Conservation (phyloP, 2,797 vertebrate genomes). For the Hemitrygon akajei region DNA sequence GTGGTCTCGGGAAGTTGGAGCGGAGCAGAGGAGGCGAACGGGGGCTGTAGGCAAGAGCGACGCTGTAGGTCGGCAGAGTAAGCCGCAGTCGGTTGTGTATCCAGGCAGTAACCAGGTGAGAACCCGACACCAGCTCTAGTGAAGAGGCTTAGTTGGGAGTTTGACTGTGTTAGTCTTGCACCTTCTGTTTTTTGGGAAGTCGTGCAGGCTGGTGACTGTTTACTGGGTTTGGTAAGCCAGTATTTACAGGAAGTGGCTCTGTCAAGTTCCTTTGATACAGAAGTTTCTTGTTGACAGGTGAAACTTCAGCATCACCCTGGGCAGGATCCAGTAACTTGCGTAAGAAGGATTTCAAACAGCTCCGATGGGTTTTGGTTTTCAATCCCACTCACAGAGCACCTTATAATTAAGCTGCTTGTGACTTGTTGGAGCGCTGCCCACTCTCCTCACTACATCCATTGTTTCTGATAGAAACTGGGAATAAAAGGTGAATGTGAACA, state of each 20-base stretch:
- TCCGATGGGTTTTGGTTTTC: too few species aligned
- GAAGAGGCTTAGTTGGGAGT: neutral
- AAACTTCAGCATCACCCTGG: neutral
- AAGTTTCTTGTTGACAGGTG: neutral
- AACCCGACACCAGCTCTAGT: neutral
- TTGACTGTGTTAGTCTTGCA: neutral
- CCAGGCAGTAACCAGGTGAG: constrained; percentile 25
- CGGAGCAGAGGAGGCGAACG: constrained; percentile 2
- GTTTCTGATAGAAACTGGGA: neutral
- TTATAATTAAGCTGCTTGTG: neutral
- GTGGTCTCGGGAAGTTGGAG: neutral
- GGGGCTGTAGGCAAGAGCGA: neutral
- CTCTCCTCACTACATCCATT: neutral
- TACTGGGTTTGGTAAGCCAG: too few species aligned
- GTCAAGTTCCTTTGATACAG: neutral
- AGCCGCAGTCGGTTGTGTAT: neutral
- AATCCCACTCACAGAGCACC: neutral
- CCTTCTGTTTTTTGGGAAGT: neutral
- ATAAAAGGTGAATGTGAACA: neutral
- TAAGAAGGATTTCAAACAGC: neutral
- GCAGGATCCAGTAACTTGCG: neutral
- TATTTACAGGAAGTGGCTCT: too few species aligned
- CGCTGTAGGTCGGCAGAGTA: neutral
- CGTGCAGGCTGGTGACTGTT: neutral
- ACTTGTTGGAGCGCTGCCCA: neutral